Base-by-base conservation (phyloP, 2,113 vertebrate genomes). In the Phocoena phocoena region DNA sequence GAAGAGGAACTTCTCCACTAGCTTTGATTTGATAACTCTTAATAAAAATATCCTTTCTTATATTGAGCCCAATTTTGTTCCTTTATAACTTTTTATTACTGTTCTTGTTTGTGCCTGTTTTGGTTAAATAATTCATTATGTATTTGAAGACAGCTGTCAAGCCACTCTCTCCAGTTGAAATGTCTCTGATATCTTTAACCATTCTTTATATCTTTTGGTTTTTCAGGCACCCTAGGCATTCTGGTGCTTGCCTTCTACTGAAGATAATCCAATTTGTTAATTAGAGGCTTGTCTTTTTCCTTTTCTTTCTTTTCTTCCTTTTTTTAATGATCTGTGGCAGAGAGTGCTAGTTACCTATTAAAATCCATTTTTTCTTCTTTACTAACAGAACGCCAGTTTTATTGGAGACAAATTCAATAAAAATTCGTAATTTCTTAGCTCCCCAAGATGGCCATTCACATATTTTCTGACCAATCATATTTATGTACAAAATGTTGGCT, bases 341-440 rank as follows among this genome's bases (percentile, higher is more conserved):
- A 79, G 31, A 65, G 25, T 55, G 11, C 9, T 25, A 41, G 33
- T 74, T 53, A 55, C 14, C 17, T 47, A 50, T 50, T 82, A 86
- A 91, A 74, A 83, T 28, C 2, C 6, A 55, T 17, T 82, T 92
- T 92, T 86, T 53, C 18, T 81, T 77, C 26, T 86, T 92, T 71
- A 41, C 23, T 92, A 68, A 50, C 1, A 68, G 18, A 90, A 55
- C 28, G 9, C 36, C 9, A 67, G 6, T 31, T 94, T 92, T 83
- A 55, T 9, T 55, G 2, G 31, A 74, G 21, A 83, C 2, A 83
- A 20, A 79, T 36, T 8, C 60, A 88, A 81, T 84, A 88, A 83
- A 89, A 88, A 80, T 73, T 31, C 71, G 73, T 2, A 67, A 53
- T 88, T 88, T 90, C n/a, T 94, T 92, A 88, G 31, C 14, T 96